These are phyloP conservation scores for Morone chrysops DNA, from an alignment of 2,113 vertebrate genomes.

Conservation along the genomic window DNA sequence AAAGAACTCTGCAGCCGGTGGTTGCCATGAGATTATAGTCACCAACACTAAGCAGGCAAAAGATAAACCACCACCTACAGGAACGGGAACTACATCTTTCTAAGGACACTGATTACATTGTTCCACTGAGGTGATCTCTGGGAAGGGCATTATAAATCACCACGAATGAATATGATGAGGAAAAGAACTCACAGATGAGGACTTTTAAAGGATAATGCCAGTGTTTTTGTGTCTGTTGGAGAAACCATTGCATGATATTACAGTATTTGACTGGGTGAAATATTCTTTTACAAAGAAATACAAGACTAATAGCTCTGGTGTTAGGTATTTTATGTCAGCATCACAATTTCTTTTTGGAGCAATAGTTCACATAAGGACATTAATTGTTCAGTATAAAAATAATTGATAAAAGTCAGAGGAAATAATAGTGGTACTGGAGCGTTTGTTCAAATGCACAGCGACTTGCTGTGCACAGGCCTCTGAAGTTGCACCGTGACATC, in stretches of 20 bases:
- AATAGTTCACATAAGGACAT: not conserved
- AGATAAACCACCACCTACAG: constrained; percentile 7
- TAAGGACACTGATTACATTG: not conserved
- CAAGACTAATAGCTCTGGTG: too few relatives aligned
- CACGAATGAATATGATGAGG: not conserved
- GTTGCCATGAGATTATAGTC: constrained; percentile 14
- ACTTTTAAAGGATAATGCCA: constrained; percentile 2
- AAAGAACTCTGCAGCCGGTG: not conserved
- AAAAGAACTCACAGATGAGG: not conserved
- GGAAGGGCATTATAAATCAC: constrained; percentile 2
- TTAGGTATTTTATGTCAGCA: too few relatives aligned
- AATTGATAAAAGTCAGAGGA: not conserved
- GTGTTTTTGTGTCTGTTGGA: not conserved
- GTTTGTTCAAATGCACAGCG: not conserved
- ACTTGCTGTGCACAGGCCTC: constrained; percentile 9
- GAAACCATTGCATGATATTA: not conserved
- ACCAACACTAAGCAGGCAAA: constrained; percentile 8
- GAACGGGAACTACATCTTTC: constrained; percentile 3
- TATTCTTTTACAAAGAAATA: not conserved
- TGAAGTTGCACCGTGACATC: not conserved
- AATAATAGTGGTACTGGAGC: not conserved
- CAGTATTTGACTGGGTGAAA: not conserved
- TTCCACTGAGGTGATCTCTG: not conserved
- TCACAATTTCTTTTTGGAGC: too few relatives aligned
- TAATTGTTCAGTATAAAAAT: not conserved